phyloP scores from a whole-genome alignment of 2,113 vertebrate genomes.

The Acanthochromis polyacanthus region DNA sequence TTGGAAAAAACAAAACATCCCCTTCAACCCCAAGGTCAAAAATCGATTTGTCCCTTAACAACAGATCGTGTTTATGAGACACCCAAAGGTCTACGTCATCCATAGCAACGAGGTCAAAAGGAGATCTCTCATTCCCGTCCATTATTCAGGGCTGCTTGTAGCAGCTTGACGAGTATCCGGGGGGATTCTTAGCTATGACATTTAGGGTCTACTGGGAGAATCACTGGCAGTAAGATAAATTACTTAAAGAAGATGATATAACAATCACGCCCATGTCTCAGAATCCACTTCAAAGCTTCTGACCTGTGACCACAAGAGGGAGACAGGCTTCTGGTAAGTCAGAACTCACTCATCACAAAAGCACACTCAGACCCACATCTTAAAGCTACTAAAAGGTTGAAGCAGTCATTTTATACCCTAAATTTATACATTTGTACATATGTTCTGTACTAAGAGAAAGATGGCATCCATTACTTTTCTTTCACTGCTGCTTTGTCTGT shows the following conservation, averaged over 20 bases:
- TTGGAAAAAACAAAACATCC: neutral
- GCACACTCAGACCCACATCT: neutral
- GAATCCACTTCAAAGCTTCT: neutral
- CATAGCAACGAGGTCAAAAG: neutral
- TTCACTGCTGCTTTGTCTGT: too few species aligned
- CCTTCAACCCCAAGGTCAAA: neutral
- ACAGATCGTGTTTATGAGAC: neutral
- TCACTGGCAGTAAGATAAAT: neutral
- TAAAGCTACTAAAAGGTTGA: neutral
- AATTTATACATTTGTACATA: neutral
- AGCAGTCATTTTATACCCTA: neutral
- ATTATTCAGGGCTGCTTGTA: neutral
- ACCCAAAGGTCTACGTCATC: neutral
- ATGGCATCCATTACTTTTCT: too few species aligned
- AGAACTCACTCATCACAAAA: neutral
- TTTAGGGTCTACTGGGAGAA: neutral
- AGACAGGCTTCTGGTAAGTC: slow-evolving; percentile 37
- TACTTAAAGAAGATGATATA: too few species aligned
- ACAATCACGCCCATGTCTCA: neutral
- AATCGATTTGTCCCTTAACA: neutral
- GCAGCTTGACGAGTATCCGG: neutral
- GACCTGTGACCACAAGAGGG: slow-evolving; percentile 62
- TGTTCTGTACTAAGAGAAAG: too few species aligned
- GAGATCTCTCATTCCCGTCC: neutral
- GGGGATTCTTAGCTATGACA: neutral